These are phyloP conservation scores for Sceloporus tristichus DNA, from an alignment of 2,113 vertebrate species.

Conservation along the genomic window DNA sequence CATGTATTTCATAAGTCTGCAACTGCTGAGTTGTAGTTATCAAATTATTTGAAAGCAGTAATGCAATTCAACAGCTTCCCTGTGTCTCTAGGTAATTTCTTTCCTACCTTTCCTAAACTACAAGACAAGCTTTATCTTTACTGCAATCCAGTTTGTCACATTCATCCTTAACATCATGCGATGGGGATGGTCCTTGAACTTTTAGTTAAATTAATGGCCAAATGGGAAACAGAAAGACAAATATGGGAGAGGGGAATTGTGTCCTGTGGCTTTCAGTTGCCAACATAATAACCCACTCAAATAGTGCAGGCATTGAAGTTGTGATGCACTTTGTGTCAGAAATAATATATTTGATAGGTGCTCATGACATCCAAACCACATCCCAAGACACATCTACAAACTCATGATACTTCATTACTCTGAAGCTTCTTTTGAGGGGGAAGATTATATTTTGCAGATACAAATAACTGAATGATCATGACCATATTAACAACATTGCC, in stretches of 20 bases:
- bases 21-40: not conserved
- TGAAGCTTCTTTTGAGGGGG: not conserved
- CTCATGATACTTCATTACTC: not conserved
- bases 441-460: not conserved
- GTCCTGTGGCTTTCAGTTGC: not conserved
- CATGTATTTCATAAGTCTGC: conserved; percentile 36
- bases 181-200: not conserved
- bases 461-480: not conserved
- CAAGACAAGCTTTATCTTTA: conserved; percentile 78
- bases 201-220: too few species aligned
- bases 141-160: conserved; percentile 69
- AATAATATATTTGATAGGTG: not conserved
- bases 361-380: not conserved
- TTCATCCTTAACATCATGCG: conserved; percentile 67
- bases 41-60: conserved; percentile 35
- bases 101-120: conserved; percentile 75
- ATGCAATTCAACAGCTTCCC: conserved; percentile 23
- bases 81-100: conserved; percentile 73
- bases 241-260: too few species aligned
- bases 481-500: not conserved
- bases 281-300: not conserved
- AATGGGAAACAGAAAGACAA: too few species aligned
- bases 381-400: not conserved
- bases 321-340: not conserved
- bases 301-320: not conserved